phyloP scores from a whole-genome alignment of 2,888 invertebrate species.

The Cheiracanthium punctorium region DNA sequence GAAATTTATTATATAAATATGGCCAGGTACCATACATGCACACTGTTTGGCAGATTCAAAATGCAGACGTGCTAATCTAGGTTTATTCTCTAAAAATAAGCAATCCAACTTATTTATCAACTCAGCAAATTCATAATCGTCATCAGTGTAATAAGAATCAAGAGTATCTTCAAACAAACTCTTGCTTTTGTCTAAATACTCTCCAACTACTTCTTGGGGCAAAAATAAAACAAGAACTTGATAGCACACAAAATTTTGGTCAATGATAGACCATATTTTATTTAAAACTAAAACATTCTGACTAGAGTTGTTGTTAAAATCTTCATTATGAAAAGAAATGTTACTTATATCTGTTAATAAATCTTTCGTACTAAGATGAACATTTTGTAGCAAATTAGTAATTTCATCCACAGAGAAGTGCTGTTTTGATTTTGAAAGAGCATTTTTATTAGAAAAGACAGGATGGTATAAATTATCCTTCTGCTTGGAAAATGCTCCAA shows the following conservation, averaged over 20 bases:
- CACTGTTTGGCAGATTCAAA: conserved; percentile 2
- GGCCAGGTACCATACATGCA: conserved; percentile 23
- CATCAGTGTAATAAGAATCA: conserved; percentile 38
- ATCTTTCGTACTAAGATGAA: not conserved
- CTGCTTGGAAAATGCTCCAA: not conserved
- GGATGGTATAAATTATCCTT: not conserved
- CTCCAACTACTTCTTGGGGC: not conserved
- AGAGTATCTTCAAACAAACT: not conserved
- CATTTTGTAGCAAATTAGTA: not conserved
- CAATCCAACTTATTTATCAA: conserved; percentile 19
- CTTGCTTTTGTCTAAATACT: not conserved
- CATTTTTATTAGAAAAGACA: not conserved
- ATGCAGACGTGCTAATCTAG: conserved; percentile 1
- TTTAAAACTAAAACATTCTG: conserved; percentile 26
- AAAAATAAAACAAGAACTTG: conserved; percentile 16
- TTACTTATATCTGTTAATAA: not conserved
- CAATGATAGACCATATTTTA: conserved; percentile 29
- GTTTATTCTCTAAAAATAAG: conserved; percentile 21
- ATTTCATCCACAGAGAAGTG: not conserved
- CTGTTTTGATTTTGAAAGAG: not conserved
- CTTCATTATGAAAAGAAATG: not conserved
- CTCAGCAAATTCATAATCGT: conserved; percentile 42
- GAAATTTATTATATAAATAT: conserved; percentile 20
- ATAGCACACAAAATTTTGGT: not conserved
- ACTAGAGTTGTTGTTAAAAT: not conserved